A percentile compares a stretch with the other conserved stretches of the same genome.
These are phyloP conservation scores for Pogonocherus hispidulus DNA, from an alignment of 2,888 invertebrate genomes.

Conservation along the genomic window DNA sequence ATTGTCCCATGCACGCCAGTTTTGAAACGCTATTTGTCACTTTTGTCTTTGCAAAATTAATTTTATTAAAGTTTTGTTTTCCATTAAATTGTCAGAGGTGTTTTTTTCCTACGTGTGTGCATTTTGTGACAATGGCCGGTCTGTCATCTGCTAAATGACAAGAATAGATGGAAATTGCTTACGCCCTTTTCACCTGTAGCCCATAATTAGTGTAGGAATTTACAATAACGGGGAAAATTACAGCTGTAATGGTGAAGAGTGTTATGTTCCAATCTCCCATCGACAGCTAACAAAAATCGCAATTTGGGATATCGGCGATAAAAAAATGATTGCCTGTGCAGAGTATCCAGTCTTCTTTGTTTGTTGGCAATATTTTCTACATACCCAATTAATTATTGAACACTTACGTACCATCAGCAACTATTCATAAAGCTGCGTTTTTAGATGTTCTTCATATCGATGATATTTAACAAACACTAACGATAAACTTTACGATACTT, in stretches of 20 bases:
- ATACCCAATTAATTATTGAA: too few relatives aligned
- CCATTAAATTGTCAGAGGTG: constrained; percentile 26
- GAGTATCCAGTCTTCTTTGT: too few relatives aligned
- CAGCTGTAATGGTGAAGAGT: neutral
- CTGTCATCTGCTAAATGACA: neutral
- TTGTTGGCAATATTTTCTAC: too few relatives aligned
- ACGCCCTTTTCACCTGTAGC: neutral
- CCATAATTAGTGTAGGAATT: neutral
- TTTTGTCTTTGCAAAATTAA: constrained; percentile 43
- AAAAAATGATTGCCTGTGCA: too few relatives aligned
- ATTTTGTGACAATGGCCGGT: neutral
- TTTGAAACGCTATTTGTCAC: constrained; percentile 47
- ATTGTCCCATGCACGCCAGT: constrained; percentile 46
- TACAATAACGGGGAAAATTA: neutral
- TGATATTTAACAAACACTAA: too few relatives aligned
- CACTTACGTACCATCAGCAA: too few relatives aligned
- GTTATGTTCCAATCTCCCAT: neutral
- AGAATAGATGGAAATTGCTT: neutral
- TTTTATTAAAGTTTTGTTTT: constrained; percentile 22
- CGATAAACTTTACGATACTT: too few relatives aligned
- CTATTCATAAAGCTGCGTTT: too few relatives aligned
- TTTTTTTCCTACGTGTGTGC: constrained; percentile 4
- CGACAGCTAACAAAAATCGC: neutral
- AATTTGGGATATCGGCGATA: neutral
- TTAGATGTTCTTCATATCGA: too few relatives aligned